These are phyloP conservation scores for Propithecus deckenii DNA, from an alignment of 2,797 vertebrate genomes.

Conservation along the genomic window DNA sequence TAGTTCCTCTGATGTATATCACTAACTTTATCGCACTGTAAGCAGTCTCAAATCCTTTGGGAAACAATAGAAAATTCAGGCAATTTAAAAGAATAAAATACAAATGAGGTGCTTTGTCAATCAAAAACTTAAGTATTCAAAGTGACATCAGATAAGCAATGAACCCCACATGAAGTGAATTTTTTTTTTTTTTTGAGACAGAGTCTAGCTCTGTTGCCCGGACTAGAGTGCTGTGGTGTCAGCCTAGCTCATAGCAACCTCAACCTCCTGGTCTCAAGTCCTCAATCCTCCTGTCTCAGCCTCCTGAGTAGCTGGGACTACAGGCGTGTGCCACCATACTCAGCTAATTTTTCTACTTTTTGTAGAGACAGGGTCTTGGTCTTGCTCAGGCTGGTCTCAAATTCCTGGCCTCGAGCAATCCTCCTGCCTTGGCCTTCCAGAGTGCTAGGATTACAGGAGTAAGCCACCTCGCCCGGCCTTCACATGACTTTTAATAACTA, in stretches of 20 bases:
- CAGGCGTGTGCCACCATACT: background rate
- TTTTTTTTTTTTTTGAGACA: background rate
- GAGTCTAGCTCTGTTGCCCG: background rate
- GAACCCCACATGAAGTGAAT: background rate
- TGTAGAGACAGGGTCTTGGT: background rate
- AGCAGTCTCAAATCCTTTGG: background rate
- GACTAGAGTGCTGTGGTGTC: background rate
- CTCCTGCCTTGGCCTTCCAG: background rate
- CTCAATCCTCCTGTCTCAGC: background rate
- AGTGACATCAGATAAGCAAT: background rate
- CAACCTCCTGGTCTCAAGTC: background rate
- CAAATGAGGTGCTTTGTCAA: background rate
- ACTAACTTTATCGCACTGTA: background rate
- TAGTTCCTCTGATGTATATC: background rate
- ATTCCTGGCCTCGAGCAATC: no score
- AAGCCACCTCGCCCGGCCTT: background rate
- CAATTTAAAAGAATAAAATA: slow-evolving; percentile 2
- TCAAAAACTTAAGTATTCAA: background rate
- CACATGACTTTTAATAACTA: background rate
- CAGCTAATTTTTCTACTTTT: background rate
- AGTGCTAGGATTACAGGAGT: background rate
- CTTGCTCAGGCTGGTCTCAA: background rate
- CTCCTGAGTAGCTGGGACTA: background rate
- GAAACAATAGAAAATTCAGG: slow-evolving; percentile 9
- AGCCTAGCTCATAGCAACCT: background rate